Percentiles rank a stretch among this genome's conserved stretches.
Evolutionary conservation across 2,797 vertebrate species (phyloP).

Genomic region (Semotilus atromaculatus): DNA sequence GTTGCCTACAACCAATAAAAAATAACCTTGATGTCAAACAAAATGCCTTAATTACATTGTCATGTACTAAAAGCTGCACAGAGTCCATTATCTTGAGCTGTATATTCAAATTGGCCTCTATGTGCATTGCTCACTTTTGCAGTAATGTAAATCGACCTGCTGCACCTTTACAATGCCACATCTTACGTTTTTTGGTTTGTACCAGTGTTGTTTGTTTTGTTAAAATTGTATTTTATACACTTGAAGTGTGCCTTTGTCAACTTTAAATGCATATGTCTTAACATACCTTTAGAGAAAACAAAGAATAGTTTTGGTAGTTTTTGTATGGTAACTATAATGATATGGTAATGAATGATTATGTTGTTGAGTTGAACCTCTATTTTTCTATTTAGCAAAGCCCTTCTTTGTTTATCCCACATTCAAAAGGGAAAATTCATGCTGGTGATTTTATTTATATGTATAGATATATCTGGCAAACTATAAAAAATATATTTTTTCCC

Average conservation of each 20-base stretch:
- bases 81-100: neutral
- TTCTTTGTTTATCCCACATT: neutral
- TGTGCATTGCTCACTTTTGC: neutral
- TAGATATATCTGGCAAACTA: neutral
- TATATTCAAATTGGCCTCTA: neutral
- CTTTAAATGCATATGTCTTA: slow-evolving; percentile 9
- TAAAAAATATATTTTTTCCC: neutral
- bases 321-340: neutral
- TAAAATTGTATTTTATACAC: neutral
- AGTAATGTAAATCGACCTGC: neutral
- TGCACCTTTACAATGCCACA: neutral
- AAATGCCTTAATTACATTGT: neutral
- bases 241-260: slow-evolving; percentile 4
- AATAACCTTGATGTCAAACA: neutral
- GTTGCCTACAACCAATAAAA: neutral
- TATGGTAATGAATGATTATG: neutral
- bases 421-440: neutral
- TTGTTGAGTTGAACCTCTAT: neutral
- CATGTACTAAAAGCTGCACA: neutral
- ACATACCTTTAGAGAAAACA: slow-evolving; percentile 5
- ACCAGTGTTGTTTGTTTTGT: neutral
- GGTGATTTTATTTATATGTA: neutral
- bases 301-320: slow-evolving; percentile 9
- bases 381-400: slow-evolving; percentile 10
- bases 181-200: neutral